These are phyloP conservation scores for Emys orbicularis DNA, from an alignment of 2,797 vertebrate genomes.

Conservation along the genomic window DNA sequence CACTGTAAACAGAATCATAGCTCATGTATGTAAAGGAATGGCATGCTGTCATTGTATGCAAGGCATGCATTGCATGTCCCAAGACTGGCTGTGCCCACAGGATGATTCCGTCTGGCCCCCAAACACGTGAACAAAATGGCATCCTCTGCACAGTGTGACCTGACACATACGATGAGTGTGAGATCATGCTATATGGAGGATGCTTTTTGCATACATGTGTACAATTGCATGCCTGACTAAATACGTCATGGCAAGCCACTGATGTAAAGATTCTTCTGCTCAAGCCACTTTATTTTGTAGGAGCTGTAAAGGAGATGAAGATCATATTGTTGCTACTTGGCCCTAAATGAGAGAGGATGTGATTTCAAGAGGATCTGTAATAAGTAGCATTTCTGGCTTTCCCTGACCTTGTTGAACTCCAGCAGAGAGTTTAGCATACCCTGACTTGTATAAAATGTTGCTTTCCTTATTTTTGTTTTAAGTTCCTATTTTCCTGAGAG, in stretches of 20 bases:
- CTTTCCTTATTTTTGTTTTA: background rate
- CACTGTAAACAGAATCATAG: background rate
- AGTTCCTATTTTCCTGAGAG: background rate
- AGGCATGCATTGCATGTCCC: background rate
- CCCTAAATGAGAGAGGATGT: background rate
- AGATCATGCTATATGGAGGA: background rate
- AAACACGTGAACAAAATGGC: background rate
- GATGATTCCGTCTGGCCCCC: background rate
- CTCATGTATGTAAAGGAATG: background rate
- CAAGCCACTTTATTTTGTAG: background rate
- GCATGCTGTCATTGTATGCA: background rate
- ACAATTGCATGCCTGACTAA: background rate
- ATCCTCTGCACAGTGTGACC: background rate
- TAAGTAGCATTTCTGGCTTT: background rate
- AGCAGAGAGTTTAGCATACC: background rate
- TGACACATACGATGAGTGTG: background rate
- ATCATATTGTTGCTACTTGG: background rate
- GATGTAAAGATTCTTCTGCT: background rate
- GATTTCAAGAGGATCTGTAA: background rate
- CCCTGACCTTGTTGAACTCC: background rate
- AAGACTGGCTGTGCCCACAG: background rate
- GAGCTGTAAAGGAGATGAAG: background rate
- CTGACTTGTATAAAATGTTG: background rate
- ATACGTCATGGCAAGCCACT: background rate
- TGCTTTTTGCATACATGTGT: background rate